A percentile compares a stretch with the other conserved stretches of the same genome.
These are phyloP conservation scores for Euplagia quadripunctaria DNA, from an alignment of 2,888 invertebrate species.

Conservation along the genomic window DNA sequence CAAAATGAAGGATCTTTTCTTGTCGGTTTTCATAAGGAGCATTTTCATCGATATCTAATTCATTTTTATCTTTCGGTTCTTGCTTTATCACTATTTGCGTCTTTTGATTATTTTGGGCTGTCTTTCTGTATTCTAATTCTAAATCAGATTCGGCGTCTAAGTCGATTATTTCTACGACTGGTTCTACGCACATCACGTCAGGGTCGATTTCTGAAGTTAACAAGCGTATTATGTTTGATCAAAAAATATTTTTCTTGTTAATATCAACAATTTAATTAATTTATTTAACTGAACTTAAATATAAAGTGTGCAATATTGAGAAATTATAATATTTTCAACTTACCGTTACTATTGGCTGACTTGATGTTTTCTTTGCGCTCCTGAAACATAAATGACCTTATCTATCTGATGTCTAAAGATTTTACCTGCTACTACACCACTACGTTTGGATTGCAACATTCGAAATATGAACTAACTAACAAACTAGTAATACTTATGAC, in stretches of 20 bases:
- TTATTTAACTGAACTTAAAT: background rate
- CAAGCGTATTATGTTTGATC: background rate
- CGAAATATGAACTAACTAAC: background rate
- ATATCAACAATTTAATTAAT: background rate
- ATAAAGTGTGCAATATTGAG: background rate
- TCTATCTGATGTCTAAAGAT: background rate
- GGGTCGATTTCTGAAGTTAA: slow-evolving; percentile 55
- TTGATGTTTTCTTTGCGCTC: slow-evolving; percentile 6
- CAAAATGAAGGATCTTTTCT: slow-evolving; percentile 27
- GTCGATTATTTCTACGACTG: slow-evolving; percentile 72
- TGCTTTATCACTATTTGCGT: slow-evolving; percentile 36
- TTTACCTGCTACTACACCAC: background rate
- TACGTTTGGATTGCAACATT: background rate
- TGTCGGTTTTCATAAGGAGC: slow-evolving; percentile 22
- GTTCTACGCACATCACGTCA: slow-evolving; percentile 70
- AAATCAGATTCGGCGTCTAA: slow-evolving; percentile 63
- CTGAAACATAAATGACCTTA: slow-evolving; percentile 7
- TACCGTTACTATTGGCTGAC: background rate
- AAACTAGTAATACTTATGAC: background rate
- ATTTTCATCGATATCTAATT: slow-evolving; percentile 21
- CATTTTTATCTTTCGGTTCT: slow-evolving; percentile 41
- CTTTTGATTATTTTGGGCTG: background rate
- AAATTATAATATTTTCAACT: background rate
- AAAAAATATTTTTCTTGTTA: background rate
- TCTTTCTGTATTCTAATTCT: slow-evolving; percentile 33